phyloP scores from a whole-genome alignment of 2,113 vertebrate genomes.

The Aegypius monachus region DNA sequence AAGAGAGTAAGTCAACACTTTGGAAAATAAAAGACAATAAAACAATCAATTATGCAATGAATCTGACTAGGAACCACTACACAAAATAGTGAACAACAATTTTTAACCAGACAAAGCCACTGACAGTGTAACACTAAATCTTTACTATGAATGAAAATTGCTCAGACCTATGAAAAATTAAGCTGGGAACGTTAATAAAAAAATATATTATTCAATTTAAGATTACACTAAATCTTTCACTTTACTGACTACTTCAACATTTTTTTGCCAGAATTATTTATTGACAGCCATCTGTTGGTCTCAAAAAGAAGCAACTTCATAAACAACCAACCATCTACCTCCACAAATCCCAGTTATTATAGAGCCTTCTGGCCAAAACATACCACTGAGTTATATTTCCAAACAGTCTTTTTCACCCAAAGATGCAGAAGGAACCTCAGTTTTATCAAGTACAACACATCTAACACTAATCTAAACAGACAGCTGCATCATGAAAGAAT shows the following conservation, averaged over 20 bases:
- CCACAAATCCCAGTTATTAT: neutral
- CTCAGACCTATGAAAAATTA: neutral
- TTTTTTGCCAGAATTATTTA: neutral
- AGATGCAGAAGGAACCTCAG: neutral
- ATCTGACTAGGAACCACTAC: neutral
- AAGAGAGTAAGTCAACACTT: neutral
- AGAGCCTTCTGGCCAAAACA: neutral
- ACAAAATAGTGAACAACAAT: neutral
- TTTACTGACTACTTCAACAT: neutral
- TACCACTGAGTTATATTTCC: neutral
- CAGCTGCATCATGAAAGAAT: neutral
- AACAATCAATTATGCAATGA: neutral
- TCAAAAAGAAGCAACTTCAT: neutral
- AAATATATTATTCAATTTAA: neutral
- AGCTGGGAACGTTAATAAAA: neutral
- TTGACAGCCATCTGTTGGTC: neutral
- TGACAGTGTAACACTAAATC: neutral
- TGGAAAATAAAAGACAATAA: neutral
- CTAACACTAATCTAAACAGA: neutral
- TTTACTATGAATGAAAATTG: neutral
- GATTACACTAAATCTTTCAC: neutral
- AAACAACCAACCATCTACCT: neutral
- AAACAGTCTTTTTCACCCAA: neutral
- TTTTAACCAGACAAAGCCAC: neutral
- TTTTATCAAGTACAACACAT: neutral